phyloP scores from a whole-genome alignment of 2,113 vertebrate genomes.

The Heterochromis multidens region DNA sequence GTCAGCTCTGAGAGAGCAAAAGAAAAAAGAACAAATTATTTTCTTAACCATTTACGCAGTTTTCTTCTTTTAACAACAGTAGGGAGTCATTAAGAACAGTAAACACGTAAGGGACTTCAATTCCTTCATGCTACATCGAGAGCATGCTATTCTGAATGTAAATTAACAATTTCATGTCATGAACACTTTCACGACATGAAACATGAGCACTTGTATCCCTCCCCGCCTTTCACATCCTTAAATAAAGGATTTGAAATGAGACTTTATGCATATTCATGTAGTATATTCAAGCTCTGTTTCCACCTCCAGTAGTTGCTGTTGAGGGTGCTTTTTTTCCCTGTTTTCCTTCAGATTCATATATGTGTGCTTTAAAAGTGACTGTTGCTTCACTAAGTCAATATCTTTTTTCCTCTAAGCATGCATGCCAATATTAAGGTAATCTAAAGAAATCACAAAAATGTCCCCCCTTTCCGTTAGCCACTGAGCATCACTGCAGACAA shows the following conservation, averaged over 20 bases:
- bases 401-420: background rate
- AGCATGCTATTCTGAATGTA: conserved; percentile 32
- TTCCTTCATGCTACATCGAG: conserved; percentile 51
- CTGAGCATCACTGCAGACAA: background rate
- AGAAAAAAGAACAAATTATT: background rate
- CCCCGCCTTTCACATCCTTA: background rate
- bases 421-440: background rate
- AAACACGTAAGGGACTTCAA: conserved; percentile 50
- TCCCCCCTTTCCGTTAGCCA: background rate
- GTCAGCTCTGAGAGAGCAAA: background rate
- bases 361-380: background rate
- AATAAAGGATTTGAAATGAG: conserved; percentile 18
- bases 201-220: conserved; percentile 35
- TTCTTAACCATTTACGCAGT: background rate
- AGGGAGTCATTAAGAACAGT: conserved; percentile 55
- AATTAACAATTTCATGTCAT: conserved; percentile 49
- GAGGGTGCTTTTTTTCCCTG: background rate
- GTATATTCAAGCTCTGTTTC: background rate
- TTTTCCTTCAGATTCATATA: background rate
- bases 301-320: background rate
- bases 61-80: background rate
- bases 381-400: background rate
- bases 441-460: background rate
- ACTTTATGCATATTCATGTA: conserved; percentile 24
- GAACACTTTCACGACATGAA: conserved; percentile 43